Evolutionary conservation across 2,888 invertebrate species (phyloP).

Genomic region (Shargacucullia verbasci): DNA sequence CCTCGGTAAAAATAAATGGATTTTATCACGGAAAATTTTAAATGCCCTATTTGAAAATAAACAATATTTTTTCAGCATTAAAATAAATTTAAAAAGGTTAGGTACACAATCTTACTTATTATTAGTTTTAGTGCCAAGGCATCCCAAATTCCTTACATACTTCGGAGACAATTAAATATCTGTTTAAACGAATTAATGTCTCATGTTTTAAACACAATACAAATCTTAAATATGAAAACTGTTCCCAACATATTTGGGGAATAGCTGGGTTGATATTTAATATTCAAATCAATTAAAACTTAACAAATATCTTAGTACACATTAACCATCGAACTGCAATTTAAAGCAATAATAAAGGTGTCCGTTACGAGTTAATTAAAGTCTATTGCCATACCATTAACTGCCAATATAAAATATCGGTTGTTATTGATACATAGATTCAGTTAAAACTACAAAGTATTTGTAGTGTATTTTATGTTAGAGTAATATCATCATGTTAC

Average conservation of each 20-base stretch:
- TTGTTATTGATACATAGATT: conserved; percentile 3
- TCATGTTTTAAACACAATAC: too few relatives aligned
- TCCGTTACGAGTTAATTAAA: conserved; percentile 11
- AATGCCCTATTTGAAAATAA: background rate
- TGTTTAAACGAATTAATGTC: too few relatives aligned
- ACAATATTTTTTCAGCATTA: background rate
- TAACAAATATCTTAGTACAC: too few relatives aligned
- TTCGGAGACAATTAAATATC: too few relatives aligned
- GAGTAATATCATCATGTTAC: background rate
- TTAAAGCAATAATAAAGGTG: conserved; percentile 20
- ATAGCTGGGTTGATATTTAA: too few relatives aligned
- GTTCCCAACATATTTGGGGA: too few relatives aligned
- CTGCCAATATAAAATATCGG: conserved; percentile 11
- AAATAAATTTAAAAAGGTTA: conserved; percentile 25
- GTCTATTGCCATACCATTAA: conserved; percentile 17
- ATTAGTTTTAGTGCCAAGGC: background rate
- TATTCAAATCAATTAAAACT: too few relatives aligned
- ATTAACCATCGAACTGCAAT: conserved; percentile 12
- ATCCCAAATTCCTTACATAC: too few relatives aligned
- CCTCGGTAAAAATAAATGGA: conserved; percentile 29
- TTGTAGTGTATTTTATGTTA: too few relatives aligned
- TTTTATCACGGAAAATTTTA: conserved; percentile 13
- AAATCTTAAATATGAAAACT: too few relatives aligned
- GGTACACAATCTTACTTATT: background rate
- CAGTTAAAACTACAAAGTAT: too few relatives aligned